Percentiles rank a stretch among this genome's conserved stretches.
These are phyloP conservation scores for Diarsia brunnea DNA, from an alignment of 2,888 invertebrate genomes.

Conservation along the genomic window DNA sequence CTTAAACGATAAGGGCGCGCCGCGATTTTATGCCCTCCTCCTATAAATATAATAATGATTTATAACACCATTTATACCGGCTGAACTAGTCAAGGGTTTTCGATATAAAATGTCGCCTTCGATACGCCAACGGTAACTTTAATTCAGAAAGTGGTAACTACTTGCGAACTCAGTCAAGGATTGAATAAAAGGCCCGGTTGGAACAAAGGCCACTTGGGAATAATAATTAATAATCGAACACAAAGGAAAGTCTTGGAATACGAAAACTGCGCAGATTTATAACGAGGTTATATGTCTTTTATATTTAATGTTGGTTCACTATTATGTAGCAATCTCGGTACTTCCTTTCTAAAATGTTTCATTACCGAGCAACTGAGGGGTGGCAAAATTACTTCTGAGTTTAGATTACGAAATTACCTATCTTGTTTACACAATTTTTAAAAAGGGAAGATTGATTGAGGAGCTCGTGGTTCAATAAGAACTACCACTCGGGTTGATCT, in stretches of 20 bases:
- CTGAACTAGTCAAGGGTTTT: slow-evolving; percentile 72
- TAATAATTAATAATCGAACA: slow-evolving; percentile 85
- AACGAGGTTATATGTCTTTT: slow-evolving; percentile 60
- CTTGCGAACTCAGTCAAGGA: slow-evolving; percentile 73
- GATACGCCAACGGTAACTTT: slow-evolving; percentile 69
- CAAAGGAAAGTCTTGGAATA: slow-evolving; percentile 77
- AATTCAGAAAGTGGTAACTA: slow-evolving; percentile 73
- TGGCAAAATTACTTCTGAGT: slow-evolving; percentile 27
- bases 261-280: slow-evolving; percentile 71
- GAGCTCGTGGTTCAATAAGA: no score
- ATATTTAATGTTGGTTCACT: slow-evolving; percentile 52
- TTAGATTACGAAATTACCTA: slow-evolving; percentile 25
- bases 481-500: no score
- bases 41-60: slow-evolving; percentile 82
- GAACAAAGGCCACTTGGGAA: slow-evolving; percentile 79
- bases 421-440: background rate
- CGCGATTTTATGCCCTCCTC: slow-evolving; percentile 76
- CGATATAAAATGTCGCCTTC: slow-evolving; percentile 71
- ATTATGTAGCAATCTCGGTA: slow-evolving; percentile 36
- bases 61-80: slow-evolving; percentile 76
- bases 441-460: no score
- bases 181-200: slow-evolving; percentile 75
- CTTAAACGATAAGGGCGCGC: slow-evolving; percentile 83
- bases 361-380: slow-evolving; percentile 1
- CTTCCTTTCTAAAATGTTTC: slow-evolving; percentile 35